These are phyloP conservation scores for Drosophila malerkotliana DNA, from an alignment of 1,140 invertebrate genomes.

Conservation along the genomic window DNA sequence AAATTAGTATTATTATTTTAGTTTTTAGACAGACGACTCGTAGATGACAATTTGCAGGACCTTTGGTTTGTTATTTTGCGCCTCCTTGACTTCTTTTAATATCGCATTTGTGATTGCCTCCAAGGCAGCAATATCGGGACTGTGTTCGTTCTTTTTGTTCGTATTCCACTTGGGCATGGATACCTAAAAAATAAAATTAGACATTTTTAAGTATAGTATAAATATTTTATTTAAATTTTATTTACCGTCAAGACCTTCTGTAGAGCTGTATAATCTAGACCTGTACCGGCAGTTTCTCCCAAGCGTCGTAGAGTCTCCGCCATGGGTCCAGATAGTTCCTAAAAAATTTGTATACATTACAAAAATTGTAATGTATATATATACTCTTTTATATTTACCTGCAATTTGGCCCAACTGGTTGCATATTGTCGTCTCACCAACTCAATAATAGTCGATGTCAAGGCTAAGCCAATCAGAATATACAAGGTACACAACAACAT, in stretches of 20 bases:
- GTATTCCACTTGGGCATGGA: slow-evolving; percentile 85
- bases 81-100: slow-evolving; percentile 85
- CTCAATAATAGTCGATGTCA: slow-evolving; percentile 98
- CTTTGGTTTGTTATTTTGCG: slow-evolving; percentile 84
- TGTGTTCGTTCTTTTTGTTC: slow-evolving; percentile 83
- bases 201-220: neutral
- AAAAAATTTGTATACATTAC: no score
- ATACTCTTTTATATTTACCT: slow-evolving; percentile 46
- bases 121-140: slow-evolving; percentile 89
- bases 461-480: slow-evolving; percentile 95
- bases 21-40: slow-evolving; percentile 89
- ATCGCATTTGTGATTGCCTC: slow-evolving; percentile 90
- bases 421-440: slow-evolving; percentile 93
- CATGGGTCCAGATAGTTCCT: slow-evolving; percentile 91
- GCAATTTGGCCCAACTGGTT: slow-evolving; percentile 91
- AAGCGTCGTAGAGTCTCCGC: slow-evolving; percentile 90
- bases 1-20: neutral
- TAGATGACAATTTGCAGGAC: slow-evolving; percentile 94
- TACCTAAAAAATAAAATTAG: slow-evolving; percentile 63
- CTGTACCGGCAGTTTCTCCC: slow-evolving; percentile 88
- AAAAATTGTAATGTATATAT: no score
- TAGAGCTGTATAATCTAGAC: slow-evolving; percentile 88
- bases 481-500: slow-evolving; percentile 96
- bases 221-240: neutral
- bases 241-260: slow-evolving; percentile 87